Evolutionary conservation across 1,140 invertebrate genomes (phyloP).

Genomic region (Popillia japonica): DNA sequence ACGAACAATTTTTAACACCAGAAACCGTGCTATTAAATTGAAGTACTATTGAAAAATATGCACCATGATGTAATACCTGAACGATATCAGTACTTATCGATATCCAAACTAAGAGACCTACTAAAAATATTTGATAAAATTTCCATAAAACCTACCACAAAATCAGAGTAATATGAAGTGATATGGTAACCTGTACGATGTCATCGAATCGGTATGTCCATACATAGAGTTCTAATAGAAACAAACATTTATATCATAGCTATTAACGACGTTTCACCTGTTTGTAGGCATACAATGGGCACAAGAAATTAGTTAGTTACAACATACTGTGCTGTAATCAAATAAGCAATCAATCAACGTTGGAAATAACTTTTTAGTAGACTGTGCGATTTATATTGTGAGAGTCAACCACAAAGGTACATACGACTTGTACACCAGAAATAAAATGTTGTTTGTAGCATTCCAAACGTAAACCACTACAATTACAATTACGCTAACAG

Average conservation of each 20-base stretch:
- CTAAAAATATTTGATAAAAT: neutral
- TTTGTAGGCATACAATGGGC: neutral
- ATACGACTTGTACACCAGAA: neutral
- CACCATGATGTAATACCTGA: too few relatives aligned
- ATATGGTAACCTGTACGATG: neutral
- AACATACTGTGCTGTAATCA: neutral
- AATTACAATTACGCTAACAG: neutral
- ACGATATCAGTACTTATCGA: too few relatives aligned
- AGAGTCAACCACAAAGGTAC: neutral
- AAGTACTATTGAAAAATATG: too few relatives aligned
- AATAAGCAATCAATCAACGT: constrained; percentile 5
- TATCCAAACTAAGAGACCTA: too few relatives aligned
- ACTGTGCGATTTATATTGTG: neutral
- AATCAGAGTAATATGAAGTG: neutral
- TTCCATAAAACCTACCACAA: neutral
- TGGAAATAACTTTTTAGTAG: neutral
- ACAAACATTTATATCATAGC: neutral
- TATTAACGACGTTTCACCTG: neutral
- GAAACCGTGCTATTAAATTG: too few relatives aligned
- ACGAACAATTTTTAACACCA: too few relatives aligned
- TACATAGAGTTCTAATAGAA: neutral
- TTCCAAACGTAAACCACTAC: neutral
- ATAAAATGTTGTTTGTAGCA: neutral
- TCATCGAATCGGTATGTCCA: neutral
- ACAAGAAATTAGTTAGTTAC: neutral